Evolutionary conservation across 2,888 invertebrate species (phyloP).

Genomic region (Pherbina coryleti): DNA sequence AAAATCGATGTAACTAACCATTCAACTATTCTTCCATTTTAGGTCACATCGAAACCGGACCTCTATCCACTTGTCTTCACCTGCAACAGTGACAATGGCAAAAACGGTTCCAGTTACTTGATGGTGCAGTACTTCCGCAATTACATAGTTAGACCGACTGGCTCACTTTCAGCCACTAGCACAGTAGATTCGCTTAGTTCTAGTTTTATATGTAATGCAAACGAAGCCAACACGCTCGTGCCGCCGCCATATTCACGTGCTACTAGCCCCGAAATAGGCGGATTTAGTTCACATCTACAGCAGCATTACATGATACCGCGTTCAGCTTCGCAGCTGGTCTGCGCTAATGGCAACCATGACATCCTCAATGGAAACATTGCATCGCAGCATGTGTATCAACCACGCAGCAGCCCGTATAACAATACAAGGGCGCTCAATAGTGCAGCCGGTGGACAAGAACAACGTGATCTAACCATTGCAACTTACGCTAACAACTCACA

Average conservation of each 20-base stretch:
- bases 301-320: conserved; percentile 71
- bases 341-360: conserved; percentile 56
- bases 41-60: conserved; percentile 90
- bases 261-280: conserved; percentile 78
- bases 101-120: conserved; percentile 80
- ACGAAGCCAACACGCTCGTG: conserved; percentile 87
- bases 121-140: conserved; percentile 89
- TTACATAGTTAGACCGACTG: conserved; percentile 81
- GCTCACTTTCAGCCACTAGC: conserved; percentile 85
- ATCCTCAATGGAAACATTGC: conserved; percentile 43
- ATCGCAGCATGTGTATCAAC: conserved; percentile 52
- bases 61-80: conserved; percentile 87
- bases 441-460: conserved; percentile 42
- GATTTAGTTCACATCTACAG: conserved; percentile 68
- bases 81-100: conserved; percentile 79
- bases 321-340: conserved; percentile 75
- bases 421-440: conserved; percentile 47
- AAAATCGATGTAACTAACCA: no score
- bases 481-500: conserved; percentile 8
- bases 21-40: conserved; percentile 30
- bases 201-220: conserved; percentile 87
- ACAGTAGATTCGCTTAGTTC: conserved; percentile 89
- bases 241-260: conserved; percentile 88
- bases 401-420: conserved; percentile 48
- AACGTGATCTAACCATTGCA: not conserved